phyloP scores from a whole-genome alignment of 2,113 vertebrate species.

The Heterocephalus glaber region DNA sequence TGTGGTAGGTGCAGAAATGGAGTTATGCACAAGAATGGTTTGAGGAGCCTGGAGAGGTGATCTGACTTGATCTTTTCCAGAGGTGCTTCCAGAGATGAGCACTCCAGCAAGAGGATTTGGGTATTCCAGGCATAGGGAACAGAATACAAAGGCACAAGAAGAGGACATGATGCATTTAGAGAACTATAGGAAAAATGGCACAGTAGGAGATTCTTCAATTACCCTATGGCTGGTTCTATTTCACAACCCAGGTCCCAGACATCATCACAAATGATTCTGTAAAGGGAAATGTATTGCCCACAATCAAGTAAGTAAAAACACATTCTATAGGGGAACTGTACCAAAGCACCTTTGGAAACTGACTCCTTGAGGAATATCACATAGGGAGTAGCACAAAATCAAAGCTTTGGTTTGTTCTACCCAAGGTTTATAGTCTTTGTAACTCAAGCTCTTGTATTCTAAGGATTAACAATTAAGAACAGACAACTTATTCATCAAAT shows the following conservation, averaged over 20 bases:
- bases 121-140: not conserved
- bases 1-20: not conserved
- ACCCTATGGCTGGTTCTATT: not conserved
- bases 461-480: not conserved
- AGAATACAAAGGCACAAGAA: not conserved
- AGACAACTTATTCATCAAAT: not conserved
- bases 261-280: not conserved
- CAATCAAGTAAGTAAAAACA: not conserved
- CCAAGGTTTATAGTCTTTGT: not conserved
- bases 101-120: not conserved
- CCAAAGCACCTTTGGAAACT: not conserved
- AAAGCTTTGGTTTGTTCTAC: not conserved
- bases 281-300: constrained; percentile 5
- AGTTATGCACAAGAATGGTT: not conserved
- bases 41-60: not conserved
- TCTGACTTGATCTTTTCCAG: not conserved
- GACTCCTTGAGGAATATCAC: not conserved
- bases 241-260: not conserved
- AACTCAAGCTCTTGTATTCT: not conserved
- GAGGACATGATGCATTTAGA: not conserved
- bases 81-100: not conserved
- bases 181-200: not conserved
- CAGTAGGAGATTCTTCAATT: not conserved
- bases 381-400: not conserved
- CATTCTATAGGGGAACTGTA: not conserved